These are phyloP conservation scores for Meriones unguiculatus DNA, from an alignment of 2,113 vertebrate species.

Conservation along the genomic window DNA sequence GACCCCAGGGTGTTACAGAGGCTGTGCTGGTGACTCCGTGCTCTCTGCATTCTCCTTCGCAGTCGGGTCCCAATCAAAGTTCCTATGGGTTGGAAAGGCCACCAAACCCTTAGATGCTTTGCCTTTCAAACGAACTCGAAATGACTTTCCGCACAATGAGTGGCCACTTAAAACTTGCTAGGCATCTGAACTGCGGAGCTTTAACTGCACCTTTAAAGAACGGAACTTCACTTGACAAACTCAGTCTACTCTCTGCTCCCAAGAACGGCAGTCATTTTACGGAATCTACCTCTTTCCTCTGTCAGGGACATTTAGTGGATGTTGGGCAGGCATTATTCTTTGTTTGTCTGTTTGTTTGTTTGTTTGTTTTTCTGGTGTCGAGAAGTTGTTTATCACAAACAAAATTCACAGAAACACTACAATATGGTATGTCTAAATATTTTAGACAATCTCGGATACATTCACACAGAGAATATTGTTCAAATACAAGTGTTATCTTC, in stretches of 20 bases:
- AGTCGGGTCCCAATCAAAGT: conserved; percentile 81
- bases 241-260: conserved; percentile 43
- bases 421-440: background rate
- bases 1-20: conserved; percentile 81
- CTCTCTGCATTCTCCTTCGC: conserved; percentile 77
- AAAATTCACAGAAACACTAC: background rate
- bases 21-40: conserved; percentile 67
- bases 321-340: background rate
- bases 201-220: conserved; percentile 72
- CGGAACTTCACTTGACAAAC: conserved; percentile 45
- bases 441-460: conserved; percentile 31
- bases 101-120: conserved; percentile 72
- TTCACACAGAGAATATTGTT: background rate
- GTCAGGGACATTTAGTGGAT: background rate
- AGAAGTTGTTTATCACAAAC: background rate
- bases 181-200: conserved; percentile 42
- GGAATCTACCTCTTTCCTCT: background rate
- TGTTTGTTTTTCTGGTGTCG: background rate
- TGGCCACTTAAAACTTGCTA: conserved; percentile 70
- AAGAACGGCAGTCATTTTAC: background rate
- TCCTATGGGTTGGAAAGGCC: conserved; percentile 81
- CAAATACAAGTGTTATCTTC: background rate
- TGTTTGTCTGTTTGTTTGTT: too few species aligned
- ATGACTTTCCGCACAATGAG: conserved; percentile 79
- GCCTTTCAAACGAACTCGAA: conserved; percentile 80